Evolutionary conservation across 64 coral and sea anemone genomes (phyloP).

Genomic region (Stylophora pistillata): DNA sequence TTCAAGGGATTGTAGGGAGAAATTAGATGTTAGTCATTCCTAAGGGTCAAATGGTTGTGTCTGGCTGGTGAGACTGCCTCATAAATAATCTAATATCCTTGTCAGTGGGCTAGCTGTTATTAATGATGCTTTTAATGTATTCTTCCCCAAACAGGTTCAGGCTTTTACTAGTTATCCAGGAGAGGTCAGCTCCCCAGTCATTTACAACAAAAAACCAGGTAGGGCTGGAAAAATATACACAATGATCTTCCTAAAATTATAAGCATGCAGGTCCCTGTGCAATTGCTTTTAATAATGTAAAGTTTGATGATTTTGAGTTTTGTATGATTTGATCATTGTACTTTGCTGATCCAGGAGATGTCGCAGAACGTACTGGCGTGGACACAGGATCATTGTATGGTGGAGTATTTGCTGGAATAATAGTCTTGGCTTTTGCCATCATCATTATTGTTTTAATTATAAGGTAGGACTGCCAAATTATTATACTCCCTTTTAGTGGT

Average conservation of each 20-base stretch:
- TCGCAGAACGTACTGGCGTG: conserved; percentile 1
- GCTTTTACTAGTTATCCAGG: conserved; percentile 39
- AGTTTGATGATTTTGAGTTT: too few relatives aligned
- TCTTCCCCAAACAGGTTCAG: conserved; percentile 12
- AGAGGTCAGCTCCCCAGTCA: conserved; percentile 11
- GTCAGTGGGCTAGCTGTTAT: neutral
- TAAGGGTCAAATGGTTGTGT: too few relatives aligned
- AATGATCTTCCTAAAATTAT: neutral
- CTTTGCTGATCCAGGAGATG: neutral
- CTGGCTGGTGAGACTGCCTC: too few relatives aligned
- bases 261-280: neutral
- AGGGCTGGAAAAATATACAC: neutral
- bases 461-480: conserved; percentile 44
- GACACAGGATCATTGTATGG: conserved; percentile 79
- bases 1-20: too few relatives aligned
- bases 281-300: too few relatives aligned
- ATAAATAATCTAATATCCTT: neutral
- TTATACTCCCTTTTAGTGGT: neutral
- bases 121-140: neutral
- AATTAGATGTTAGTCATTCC: too few relatives aligned
- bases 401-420: conserved; percentile 82
- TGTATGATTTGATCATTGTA: neutral
- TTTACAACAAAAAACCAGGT: conserved; percentile 18
- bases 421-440: conserved; percentile 69
- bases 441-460: conserved; percentile 77